Base-by-base conservation (phyloP, 2,113 vertebrate species). In the Apus apus region DNA sequence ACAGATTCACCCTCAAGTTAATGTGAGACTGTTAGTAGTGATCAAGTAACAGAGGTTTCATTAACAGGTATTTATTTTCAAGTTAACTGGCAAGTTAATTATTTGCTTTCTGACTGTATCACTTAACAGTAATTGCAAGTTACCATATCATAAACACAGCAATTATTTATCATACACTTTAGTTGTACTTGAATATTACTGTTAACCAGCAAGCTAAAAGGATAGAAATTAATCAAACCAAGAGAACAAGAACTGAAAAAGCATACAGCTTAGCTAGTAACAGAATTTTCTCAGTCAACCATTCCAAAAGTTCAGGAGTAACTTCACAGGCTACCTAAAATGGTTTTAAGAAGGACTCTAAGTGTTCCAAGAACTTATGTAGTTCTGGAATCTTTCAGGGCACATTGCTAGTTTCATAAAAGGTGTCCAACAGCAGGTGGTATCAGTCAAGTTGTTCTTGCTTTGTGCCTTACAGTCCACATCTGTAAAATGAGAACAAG, bases 51-150 rank as follows among this genome's bases (percentile, higher is more conserved):
- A 87, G 45, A 75, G 4, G 27, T 58, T 93, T 91, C 66, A 61
- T 64, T 48, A 86, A 60, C 0, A 5, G 71, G 1, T 45, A 74
- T 79, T 94, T 76, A 67, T 75, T 94, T 84, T 75, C 22, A 83
- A 75, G 15, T 85, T 94, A 93, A 77, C 51, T 76, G 38, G 7
- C 7, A 80, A 70, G 72, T 87, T 90, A 94, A 89, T 53, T 5
- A 83, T 83, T 91, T 79, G 60, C 22, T 13, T 82, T 85, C 81
- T 60, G 20, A 56, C 32, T 38, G 5, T 70, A 56, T n/a, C 50
- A 34, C 57, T 87, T 72, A 50, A 36, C 46, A 76, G 27, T 48
- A 80, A 87, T 30, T 30, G 15, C 14, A 92, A 65, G 64, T 84
- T 71, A 77, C 54, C 66, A 87, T 60, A 67, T 71, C 65, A 75